Conservation (phyloP, 2,797 vertebrate species). For the Sarcophilus harrisii region DNA sequence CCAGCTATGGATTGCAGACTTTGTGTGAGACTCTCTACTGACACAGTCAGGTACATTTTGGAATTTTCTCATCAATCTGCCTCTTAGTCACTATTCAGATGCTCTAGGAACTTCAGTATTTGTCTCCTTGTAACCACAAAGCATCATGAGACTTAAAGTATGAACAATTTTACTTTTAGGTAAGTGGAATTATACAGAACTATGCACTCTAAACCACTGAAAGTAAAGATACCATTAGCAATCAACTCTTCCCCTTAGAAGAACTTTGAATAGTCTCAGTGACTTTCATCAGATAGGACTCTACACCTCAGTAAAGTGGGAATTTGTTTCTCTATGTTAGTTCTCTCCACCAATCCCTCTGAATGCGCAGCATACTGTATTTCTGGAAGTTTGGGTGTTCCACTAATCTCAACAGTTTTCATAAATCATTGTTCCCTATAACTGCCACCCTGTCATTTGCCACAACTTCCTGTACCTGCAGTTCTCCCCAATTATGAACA, state of each 20-base stretch:
- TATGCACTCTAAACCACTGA: neutral
- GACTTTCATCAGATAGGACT: neutral
- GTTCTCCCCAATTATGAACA: neutral
- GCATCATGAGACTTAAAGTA: neutral
- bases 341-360: neutral
- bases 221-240: neutral
- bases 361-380: neutral
- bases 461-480: neutral
- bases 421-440: neutral
- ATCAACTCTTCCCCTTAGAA: neutral
- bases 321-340: neutral
- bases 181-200: neutral
- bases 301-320: neutral
- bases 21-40: neutral
- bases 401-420: neutral
- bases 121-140: neutral
- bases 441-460: neutral
- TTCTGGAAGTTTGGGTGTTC: neutral
- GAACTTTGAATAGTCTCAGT: neutral
- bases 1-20: neutral
- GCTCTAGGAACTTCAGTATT: neutral
- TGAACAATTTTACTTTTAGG: neutral
- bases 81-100: neutral
- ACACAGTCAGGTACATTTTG: neutral
- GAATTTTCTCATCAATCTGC: neutral